Evolutionary conservation across 2,113 vertebrate species (phyloP).

Genomic region (Zonotrichia leucophrys): DNA sequence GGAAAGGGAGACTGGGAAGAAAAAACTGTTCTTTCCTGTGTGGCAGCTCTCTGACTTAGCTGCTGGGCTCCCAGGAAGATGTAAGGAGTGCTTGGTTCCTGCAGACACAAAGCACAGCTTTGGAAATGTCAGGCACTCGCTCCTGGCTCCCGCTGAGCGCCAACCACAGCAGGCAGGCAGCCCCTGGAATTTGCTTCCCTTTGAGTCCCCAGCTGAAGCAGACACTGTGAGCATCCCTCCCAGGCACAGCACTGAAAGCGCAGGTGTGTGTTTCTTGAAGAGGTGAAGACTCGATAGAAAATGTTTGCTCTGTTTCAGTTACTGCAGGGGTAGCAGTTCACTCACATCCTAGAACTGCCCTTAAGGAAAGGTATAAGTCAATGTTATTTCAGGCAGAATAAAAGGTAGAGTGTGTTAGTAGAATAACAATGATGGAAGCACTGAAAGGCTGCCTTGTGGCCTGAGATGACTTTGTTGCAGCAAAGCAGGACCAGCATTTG

Average conservation of each 20-base stretch:
- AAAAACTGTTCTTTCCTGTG: not conserved
- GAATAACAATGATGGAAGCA: not conserved
- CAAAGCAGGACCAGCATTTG: not conserved
- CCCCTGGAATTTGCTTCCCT: not conserved
- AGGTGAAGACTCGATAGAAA: not conserved
- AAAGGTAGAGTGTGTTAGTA: not conserved
- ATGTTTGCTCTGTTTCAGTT: not conserved
- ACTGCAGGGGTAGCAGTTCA: not conserved
- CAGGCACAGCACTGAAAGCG: not conserved
- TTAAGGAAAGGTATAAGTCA: slow-evolving; percentile 7
- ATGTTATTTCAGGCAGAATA: slow-evolving; percentile 8
- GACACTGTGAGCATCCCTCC: not conserved
- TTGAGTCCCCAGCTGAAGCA: not conserved
- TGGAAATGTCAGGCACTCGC: not conserved
- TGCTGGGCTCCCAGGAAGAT: not conserved
- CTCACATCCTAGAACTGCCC: not conserved
- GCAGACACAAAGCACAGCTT: not conserved
- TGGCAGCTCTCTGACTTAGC: not conserved
- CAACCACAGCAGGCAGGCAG: not conserved
- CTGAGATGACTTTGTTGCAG: not conserved
- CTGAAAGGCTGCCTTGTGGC: not conserved
- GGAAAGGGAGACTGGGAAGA: not conserved
- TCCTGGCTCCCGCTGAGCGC: not conserved
- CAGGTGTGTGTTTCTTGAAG: not conserved
- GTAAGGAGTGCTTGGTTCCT: not conserved